These are phyloP conservation scores for Laterallus jamaicensis DNA, from an alignment of 2,113 vertebrate genomes.

Conservation along the genomic window DNA sequence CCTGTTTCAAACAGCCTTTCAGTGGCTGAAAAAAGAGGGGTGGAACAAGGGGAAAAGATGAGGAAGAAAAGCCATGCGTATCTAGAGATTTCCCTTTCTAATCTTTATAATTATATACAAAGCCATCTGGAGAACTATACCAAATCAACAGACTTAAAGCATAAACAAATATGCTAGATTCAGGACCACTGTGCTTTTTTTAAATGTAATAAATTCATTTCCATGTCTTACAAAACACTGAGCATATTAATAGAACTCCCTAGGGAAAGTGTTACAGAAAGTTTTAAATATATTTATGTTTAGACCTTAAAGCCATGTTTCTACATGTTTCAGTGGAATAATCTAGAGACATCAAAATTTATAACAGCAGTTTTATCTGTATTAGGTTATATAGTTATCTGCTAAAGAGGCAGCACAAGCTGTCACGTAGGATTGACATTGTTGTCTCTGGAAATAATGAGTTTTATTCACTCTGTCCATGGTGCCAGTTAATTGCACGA, in stretches of 20 bases:
- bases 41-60: neutral
- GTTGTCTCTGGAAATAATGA: neutral
- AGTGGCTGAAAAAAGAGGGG: neutral
- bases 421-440: neutral
- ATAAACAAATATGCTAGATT: neutral
- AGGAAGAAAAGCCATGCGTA: neutral
- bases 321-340: neutral
- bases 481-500: neutral
- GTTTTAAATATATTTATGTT: neutral
- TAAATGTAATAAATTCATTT: neutral
- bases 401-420: neutral
- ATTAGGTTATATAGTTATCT: neutral
- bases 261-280: neutral
- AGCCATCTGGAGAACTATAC: neutral
- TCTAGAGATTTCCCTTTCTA: neutral
- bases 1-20: neutral
- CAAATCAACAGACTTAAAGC: neutral
- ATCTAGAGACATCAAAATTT: neutral
- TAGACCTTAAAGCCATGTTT: neutral
- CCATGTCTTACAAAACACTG: neutral
- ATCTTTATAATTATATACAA: neutral
- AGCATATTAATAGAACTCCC: neutral
- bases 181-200: neutral
- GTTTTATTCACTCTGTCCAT: neutral
- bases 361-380: neutral